Evolutionary conservation across 1,140 invertebrate species (phyloP).

Genomic region (Pseudomyrmex pallidus): DNA sequence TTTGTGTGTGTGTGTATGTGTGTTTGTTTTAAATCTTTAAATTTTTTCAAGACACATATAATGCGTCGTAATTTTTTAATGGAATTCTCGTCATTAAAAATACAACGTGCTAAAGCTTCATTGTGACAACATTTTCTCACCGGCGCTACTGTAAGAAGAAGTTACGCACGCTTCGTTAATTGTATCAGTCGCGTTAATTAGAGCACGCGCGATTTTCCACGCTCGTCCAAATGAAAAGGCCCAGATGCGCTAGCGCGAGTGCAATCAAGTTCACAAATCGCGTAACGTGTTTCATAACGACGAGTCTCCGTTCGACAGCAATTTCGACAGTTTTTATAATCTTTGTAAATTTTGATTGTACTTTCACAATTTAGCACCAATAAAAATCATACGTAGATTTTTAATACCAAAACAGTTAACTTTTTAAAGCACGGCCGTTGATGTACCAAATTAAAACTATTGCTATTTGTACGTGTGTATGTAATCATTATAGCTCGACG

Average conservation of each 20-base stretch:
- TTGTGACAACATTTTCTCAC: constrained; percentile 27
- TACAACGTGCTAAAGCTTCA: constrained; percentile 5
- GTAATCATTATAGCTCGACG: too few species aligned
- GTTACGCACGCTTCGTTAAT: not conserved
- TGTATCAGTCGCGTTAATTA: constrained; percentile 44
- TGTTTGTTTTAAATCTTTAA: not conserved
- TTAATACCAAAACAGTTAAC: too few species aligned
- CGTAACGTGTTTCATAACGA: constrained; percentile 32
- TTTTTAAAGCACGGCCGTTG: too few species aligned
- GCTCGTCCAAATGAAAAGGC: constrained; percentile 30
- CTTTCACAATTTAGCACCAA: not conserved
- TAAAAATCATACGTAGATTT: too few species aligned
- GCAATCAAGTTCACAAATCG: constrained; percentile 39
- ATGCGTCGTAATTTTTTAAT: not conserved
- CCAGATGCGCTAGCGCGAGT: not conserved
- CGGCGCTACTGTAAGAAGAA: not conserved
- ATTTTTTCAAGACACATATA: too few species aligned
- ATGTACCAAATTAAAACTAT: too few species aligned
- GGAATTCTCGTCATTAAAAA: constrained; percentile 10
- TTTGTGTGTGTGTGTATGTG: not conserved
- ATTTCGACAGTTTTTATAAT: constrained; percentile 16
- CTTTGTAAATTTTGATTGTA: not conserved
- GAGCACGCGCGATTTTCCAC: constrained; percentile 37
- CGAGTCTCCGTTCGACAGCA: not conserved
- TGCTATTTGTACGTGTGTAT: too few species aligned